Evolutionary conservation across 2,888 invertebrate species (phyloP).

Genomic region (Ennomos fuscantarius): DNA sequence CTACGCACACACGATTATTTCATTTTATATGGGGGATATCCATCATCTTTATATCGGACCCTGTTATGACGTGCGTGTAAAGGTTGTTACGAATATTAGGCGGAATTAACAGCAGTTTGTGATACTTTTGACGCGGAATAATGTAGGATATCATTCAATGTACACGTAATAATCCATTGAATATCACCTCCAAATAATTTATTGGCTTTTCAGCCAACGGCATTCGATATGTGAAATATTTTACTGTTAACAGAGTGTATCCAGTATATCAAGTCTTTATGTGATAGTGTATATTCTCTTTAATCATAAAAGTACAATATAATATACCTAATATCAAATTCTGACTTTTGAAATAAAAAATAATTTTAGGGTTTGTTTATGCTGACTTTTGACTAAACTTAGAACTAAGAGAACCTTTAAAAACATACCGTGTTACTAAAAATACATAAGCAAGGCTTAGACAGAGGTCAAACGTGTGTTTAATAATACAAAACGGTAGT

Average conservation of each 20-base stretch:
- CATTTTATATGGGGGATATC: slow-evolving; percentile 73
- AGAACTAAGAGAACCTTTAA: too few relatives aligned
- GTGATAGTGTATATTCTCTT: too few relatives aligned
- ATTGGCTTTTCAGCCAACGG: slow-evolving; percentile 17
- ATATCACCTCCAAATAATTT: slow-evolving; percentile 27
- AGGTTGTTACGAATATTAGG: slow-evolving; percentile 78
- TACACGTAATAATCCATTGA: slow-evolving; percentile 41
- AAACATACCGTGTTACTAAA: too few relatives aligned
- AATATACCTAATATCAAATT: too few relatives aligned
- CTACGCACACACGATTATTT: slow-evolving; percentile 56
- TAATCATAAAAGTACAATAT: too few relatives aligned
- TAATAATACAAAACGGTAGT: too few relatives aligned
- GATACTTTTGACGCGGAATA: slow-evolving; percentile 77
- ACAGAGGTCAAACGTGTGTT: too few relatives aligned
- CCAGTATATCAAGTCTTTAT: too few relatives aligned
- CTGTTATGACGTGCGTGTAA: slow-evolving; percentile 73
- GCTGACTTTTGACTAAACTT: too few relatives aligned
- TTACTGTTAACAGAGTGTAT: neutral
- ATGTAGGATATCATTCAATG: slow-evolving; percentile 64
- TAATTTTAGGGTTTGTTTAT: too few relatives aligned
- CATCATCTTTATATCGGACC: slow-evolving; percentile 79
- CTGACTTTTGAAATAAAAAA: too few relatives aligned
- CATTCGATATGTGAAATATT: slow-evolving; percentile 4
- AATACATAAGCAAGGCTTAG: too few relatives aligned
- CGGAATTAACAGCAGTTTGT: slow-evolving; percentile 80